Percentiles rank a stretch among this genome's conserved stretches.
Evolutionary conservation across 1,140 invertebrate genomes (phyloP).

Genomic region (Aphelinus atriplicis): DNA sequence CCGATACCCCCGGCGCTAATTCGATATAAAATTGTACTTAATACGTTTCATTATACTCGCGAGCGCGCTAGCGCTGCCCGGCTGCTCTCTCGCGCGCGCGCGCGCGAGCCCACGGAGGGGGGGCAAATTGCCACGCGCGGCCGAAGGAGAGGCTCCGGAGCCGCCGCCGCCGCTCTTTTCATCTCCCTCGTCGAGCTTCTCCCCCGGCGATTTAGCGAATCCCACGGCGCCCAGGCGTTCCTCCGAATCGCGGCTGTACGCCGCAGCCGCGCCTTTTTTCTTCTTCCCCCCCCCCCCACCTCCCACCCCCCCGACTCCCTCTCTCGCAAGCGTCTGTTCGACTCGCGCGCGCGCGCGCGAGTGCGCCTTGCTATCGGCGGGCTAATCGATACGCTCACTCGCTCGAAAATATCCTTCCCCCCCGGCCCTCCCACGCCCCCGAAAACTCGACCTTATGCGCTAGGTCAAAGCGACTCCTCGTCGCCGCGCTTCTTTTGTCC

Average conservation of each 20-base stretch:
- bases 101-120: background rate
- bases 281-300: background rate
- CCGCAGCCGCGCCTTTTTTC: slow-evolving; percentile 9
- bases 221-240: slow-evolving; percentile 38
- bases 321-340: no score
- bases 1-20: slow-evolving; percentile 55
- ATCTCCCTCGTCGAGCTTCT: slow-evolving; percentile 41
- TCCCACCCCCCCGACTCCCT: background rate
- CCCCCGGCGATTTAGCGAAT: slow-evolving; percentile 52
- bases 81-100: slow-evolving; percentile 1
- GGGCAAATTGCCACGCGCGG: no score
- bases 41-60: slow-evolving; percentile 67
- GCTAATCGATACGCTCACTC: background rate
- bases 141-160: no score
- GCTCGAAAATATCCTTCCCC: slow-evolving; percentile 10
- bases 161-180: slow-evolving; percentile 15
- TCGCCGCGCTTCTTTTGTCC: background rate
- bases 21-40: slow-evolving; percentile 69
- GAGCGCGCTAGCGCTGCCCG: no score
- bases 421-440: no score
- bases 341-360: background rate
- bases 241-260: slow-evolving; percentile 30
- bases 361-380: background rate
- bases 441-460: no score
- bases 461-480: no score